Evolutionary conservation across 1,140 invertebrate genomes (phyloP).

Genomic region (Leucophenga varia): DNA sequence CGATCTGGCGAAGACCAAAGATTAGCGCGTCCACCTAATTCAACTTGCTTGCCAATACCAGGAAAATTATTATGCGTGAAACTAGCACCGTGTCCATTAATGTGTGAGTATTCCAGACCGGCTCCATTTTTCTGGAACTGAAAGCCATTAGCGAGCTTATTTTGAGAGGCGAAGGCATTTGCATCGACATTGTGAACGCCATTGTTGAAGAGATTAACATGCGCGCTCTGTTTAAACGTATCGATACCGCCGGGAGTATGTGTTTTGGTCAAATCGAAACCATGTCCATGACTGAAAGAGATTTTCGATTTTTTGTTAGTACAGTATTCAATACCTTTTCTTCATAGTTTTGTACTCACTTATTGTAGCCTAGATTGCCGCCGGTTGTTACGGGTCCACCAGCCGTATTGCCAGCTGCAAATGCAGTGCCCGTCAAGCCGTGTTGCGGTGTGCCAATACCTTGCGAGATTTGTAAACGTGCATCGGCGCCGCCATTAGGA

Average conservation of each 20-base stretch:
- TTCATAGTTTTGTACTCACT: not conserved
- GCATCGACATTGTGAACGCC: not conserved
- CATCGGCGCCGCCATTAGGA: not conserved
- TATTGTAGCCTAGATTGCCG: not conserved
- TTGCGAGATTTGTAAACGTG: not conserved
- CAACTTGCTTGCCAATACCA: not conserved
- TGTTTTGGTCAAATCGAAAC: not conserved
- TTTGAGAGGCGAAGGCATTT: not conserved
- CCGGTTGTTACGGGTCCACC: slow-evolving; percentile 6
- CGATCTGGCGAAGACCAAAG: not conserved
- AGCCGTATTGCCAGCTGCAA: slow-evolving; percentile 16
- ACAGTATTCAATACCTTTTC: not conserved
- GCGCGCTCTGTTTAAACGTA: not conserved
- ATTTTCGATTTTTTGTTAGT: slow-evolving; percentile 7
- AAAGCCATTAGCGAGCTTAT: not conserved
- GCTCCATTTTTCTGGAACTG: not conserved
- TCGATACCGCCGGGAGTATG: not conserved
- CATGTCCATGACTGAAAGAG: slow-evolving; percentile 3
- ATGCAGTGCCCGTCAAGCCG: slow-evolving; percentile 13
- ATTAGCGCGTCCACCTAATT: not conserved
- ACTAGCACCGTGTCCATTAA: not conserved
- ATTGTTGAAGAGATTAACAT: slow-evolving; percentile 1
- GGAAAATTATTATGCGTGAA: not conserved
- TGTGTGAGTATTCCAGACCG: not conserved
- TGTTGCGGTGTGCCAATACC: slow-evolving; percentile 8